Conservation (phyloP, 2,797 vertebrate genomes). For the Masticophis lateralis region DNA sequence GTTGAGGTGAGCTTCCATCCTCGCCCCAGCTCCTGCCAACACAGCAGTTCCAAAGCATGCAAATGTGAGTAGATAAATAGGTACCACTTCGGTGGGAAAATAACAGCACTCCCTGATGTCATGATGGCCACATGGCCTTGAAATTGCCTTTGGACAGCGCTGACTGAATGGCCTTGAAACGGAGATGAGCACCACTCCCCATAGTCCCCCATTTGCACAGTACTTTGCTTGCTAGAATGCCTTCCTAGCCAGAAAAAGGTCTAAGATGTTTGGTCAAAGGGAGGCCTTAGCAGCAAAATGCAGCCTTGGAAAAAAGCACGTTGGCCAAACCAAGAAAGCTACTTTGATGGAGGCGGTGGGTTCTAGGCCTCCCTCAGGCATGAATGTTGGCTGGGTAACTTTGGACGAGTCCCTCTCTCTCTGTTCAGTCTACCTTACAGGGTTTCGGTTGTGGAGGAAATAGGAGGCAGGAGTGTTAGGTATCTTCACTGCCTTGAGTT, state of each 20-base stretch:
- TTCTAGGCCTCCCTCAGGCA: neutral
- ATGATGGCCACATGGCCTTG: neutral
- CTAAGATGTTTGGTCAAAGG: neutral
- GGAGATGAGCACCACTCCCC: neutral
- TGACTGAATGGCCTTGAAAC: neutral
- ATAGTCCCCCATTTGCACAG: neutral
- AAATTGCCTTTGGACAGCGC: no score
- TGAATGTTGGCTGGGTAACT: neutral
- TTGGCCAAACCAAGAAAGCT: neutral
- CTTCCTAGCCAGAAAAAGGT: neutral
- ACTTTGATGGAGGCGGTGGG: neutral
- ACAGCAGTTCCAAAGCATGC: neutral
- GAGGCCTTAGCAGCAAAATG: neutral
- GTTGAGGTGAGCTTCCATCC: no score
- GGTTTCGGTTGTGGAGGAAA: neutral
- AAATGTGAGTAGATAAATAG: neutral
- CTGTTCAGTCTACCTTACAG: neutral
- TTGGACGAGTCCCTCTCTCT: neutral
- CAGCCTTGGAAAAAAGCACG: neutral
- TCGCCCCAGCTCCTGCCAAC: no score
- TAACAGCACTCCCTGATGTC: neutral
- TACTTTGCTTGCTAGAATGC: neutral
- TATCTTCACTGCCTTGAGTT: neutral
- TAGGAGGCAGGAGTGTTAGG: neutral
- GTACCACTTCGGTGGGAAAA: neutral